Evolutionary conservation across 2,113 vertebrate species (phyloP).

Genomic region (Corapipo altera): DNA sequence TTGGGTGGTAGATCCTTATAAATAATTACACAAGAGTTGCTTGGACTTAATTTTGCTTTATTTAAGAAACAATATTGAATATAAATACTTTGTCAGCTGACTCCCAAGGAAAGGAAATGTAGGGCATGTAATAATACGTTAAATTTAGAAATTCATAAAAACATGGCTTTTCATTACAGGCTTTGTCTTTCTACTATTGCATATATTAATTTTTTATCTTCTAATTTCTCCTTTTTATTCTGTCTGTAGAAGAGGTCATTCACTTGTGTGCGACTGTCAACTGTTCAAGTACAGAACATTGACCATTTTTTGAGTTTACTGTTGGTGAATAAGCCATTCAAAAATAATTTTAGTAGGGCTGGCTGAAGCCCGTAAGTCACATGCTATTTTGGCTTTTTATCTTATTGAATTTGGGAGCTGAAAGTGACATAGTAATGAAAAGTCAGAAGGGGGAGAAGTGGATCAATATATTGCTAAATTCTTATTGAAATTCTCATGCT

Average conservation of each 20-base stretch:
- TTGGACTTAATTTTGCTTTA: neutral
- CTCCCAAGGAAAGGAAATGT: neutral
- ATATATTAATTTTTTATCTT: neutral
- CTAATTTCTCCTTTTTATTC: neutral
- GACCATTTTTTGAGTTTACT: neutral
- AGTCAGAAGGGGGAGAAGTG: constrained; percentile 45
- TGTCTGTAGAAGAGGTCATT: neutral
- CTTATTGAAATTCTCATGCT: constrained; percentile 42
- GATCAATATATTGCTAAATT: constrained; percentile 47
- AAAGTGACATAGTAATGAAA: constrained; percentile 54
- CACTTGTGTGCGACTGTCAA: neutral
- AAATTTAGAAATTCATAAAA: neutral
- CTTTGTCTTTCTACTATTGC: neutral
- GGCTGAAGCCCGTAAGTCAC: neutral
- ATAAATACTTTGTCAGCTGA: neutral
- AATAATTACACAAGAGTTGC: neutral
- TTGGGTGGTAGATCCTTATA: neutral
- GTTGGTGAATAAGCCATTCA: neutral
- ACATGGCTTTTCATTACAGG: neutral
- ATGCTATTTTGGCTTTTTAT: constrained; percentile 17
- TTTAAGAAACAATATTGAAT: neutral
- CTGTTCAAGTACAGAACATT: neutral
- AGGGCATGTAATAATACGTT: neutral
- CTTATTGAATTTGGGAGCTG: constrained; percentile 10
- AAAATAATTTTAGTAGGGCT: neutral